Base-by-base conservation (phyloP, 2,888 invertebrate genomes). In the Carpatolechia fugitivella region DNA sequence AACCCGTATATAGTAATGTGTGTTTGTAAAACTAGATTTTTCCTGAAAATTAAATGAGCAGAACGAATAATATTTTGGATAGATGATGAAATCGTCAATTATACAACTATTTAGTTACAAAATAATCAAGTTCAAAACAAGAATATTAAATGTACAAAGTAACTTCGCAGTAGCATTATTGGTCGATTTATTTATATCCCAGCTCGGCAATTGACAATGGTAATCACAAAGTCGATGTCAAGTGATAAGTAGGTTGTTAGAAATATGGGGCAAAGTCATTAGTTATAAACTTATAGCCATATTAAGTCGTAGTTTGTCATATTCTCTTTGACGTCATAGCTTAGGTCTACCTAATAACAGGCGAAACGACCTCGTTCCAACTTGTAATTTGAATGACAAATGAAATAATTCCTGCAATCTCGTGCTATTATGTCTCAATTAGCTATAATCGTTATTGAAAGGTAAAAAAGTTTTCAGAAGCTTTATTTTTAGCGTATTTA, bases 401-500 rank as follows among this genome's bases (percentile, higher is more conserved):
- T 48, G 52, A 24, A 41, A 63, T 59, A 63, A 69, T 66, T 69
- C 63, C 54, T 57, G n/a, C n/a, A 3, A 33, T 56, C 24, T 60
- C 60, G 14, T 41, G 11, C 11, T 41, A 38, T 14, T 38, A 14
- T 14, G 61, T 61, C 66, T 68, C 66, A 71, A 73, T 75, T 72
- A 69, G 54, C 31, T 13, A 55, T 33, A 63, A 62, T 50, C 36
- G 36, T 20, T 31, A 16, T 33, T 16, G 16, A 48, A 48, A 30
- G 8, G 11, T 41, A 41, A 11, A 35, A 35, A 35, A 35, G n/a
- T n/a, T n/a, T 35, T 11, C 11, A 31, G 31, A 1, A 10, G n/a
- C n/a, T n/a, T n/a, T n/a, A n/a, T n/a, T n/a, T n/a, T n/a, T n/a
- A n/a, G n/a, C n/a, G n/a, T n/a, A n/a, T n/a, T n/a, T n/a, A n/a